Evolutionary conservation across 1,140 invertebrate species (phyloP).

Genomic region (Armadillidium nasatum): DNA sequence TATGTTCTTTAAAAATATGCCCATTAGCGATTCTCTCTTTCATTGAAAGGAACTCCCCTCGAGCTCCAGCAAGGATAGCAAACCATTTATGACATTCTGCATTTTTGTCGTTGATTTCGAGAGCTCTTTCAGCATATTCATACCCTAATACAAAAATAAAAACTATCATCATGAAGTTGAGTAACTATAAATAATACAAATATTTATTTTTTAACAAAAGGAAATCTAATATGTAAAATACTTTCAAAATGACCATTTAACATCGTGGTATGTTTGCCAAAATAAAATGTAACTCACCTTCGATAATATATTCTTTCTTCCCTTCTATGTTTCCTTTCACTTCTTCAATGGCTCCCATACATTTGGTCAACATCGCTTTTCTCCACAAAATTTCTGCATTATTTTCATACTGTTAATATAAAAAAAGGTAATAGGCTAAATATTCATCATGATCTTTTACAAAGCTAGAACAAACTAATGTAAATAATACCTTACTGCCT

Average conservation of each 20-base stretch:
- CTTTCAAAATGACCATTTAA: too few species aligned
- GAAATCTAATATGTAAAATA: not conserved
- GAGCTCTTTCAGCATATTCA: slow-evolving; percentile 57
- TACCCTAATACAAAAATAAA: slow-evolving; percentile 52
- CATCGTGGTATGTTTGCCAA: too few species aligned
- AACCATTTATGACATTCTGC: slow-evolving; percentile 71
- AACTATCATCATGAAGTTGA: too few species aligned
- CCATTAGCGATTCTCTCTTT: slow-evolving; percentile 68
- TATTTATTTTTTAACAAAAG: too few species aligned
- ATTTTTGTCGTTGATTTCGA: slow-evolving; percentile 55
- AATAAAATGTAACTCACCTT: too few species aligned
- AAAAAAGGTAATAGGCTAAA: not conserved
- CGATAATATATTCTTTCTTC: slow-evolving; percentile 55
- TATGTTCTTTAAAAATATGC: slow-evolving; percentile 64
- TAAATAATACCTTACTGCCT: not conserved
- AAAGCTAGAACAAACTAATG: not conserved
- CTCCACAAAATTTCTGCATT: slow-evolving; percentile 61
- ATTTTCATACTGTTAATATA: not conserved
- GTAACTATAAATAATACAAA: too few species aligned
- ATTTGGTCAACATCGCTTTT: slow-evolving; percentile 61
- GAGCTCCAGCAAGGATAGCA: slow-evolving; percentile 65
- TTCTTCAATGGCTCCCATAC: slow-evolving; percentile 53
- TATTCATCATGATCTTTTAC: not conserved
- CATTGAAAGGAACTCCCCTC: slow-evolving; percentile 57
- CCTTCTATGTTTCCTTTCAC: slow-evolving; percentile 52